phyloP scores from a whole-genome alignment of 2,797 vertebrate species.

The Hafferia zeledoni region DNA sequence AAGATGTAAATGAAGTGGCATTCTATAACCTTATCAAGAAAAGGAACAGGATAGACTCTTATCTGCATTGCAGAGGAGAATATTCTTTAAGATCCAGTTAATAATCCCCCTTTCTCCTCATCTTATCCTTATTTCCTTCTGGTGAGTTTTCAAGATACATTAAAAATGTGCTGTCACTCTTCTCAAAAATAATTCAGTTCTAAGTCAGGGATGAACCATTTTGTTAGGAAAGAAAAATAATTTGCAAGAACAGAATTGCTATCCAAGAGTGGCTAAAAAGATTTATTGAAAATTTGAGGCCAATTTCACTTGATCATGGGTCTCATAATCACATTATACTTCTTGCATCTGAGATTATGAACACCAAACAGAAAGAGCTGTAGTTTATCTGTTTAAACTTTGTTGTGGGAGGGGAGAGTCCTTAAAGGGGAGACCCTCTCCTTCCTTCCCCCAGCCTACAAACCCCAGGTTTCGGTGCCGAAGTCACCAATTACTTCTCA shows the following conservation, averaged over 20 bases:
- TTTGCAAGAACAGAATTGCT: slow-evolving; percentile 20
- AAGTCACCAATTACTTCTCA: too few species aligned
- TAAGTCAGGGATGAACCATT: slow-evolving; percentile 12
- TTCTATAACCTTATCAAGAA: not conserved
- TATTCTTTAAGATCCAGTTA: slow-evolving; percentile 7
- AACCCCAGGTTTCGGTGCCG: too few species aligned
- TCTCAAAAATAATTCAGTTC: not conserved
- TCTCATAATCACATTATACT: not conserved
- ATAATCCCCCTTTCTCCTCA: not conserved
- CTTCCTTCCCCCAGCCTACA: too few species aligned
- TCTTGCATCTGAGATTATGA: not conserved
- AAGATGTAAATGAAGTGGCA: not conserved
- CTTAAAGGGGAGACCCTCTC: too few species aligned
- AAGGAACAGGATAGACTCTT: not conserved
- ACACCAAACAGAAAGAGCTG: not conserved
- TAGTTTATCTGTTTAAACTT: not conserved
- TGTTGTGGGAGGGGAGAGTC: too few species aligned
- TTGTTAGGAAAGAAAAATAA: slow-evolving; percentile 34
- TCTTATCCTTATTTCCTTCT: not conserved
- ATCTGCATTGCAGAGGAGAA: slow-evolving; percentile 16
- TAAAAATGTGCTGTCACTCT: slow-evolving; percentile 43
- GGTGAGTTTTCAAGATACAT: not conserved
- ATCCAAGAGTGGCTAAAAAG: not conserved
- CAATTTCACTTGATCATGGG: not conserved
- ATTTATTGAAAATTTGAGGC: not conserved